A percentile compares a stretch with the other conserved stretches of the same genome.
Conservation (phyloP, 2,113 vertebrate species). For the Ranitomeya imitator region DNA sequence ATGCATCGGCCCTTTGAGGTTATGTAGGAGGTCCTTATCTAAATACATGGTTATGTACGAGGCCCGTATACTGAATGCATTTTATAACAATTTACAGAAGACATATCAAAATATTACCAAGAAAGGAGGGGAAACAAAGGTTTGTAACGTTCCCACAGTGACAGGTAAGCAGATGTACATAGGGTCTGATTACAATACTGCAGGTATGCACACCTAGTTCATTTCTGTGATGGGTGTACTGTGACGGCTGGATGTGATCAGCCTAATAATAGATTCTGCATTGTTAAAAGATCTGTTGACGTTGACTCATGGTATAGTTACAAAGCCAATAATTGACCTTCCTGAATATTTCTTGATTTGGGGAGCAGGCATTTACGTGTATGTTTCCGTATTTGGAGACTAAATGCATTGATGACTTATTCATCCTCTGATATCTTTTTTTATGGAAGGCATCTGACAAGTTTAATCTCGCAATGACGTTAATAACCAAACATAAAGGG, state of each 20-base stretch:
- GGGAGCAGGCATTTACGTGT: not conserved
- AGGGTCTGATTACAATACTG: not conserved
- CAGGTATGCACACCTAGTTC: not conserved
- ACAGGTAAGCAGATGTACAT: not conserved
- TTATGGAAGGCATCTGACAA: not conserved
- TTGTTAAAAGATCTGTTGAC: not conserved
- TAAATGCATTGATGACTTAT: not conserved
- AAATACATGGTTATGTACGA: no score
- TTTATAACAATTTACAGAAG: not conserved
- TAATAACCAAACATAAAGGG: not conserved
- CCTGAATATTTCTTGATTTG: not conserved
- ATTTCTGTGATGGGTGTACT: slow-evolving; percentile 29
- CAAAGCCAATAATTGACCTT: not conserved
- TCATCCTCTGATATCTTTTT: not conserved
- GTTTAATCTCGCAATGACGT: not conserved
- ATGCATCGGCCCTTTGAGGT: no score
- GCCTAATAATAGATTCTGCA: slow-evolving; percentile 12
- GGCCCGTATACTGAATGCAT: not conserved
- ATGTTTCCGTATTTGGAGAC: not conserved
- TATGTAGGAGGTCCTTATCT: no score
- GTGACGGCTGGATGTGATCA: not conserved
- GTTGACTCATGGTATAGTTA: not conserved
- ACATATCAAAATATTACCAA: not conserved
- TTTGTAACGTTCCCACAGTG: not conserved
- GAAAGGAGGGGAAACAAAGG: not conserved